Percentiles rank a stretch among this genome's conserved stretches.
Conservation (phyloP, 2,888 invertebrate genomes). For the Nemotelus pantherinus region DNA sequence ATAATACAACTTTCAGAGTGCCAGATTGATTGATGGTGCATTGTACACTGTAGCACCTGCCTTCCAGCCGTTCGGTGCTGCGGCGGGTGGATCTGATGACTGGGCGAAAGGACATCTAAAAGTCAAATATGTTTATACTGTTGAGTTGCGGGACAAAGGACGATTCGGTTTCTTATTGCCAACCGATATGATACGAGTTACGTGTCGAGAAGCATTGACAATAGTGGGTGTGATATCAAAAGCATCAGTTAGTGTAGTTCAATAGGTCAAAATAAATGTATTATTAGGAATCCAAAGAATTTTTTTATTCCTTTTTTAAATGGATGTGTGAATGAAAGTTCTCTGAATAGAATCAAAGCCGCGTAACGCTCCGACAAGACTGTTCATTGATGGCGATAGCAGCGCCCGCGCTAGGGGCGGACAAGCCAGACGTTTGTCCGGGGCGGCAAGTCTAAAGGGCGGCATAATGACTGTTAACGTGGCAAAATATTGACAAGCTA, state of each 20-base stretch:
- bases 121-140: slow-evolving; percentile 82
- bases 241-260: slow-evolving; percentile 12
- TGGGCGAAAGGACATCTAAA: slow-evolving; percentile 41
- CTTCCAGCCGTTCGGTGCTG: slow-evolving; percentile 38
- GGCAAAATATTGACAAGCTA: no score
- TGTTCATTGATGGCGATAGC: no score
- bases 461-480: no score
- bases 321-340: no score
- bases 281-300: no score
- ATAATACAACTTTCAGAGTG: slow-evolving; percentile 16
- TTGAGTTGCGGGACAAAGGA: slow-evolving; percentile 83
- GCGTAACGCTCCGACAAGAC: no score
- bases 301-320: no score
- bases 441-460: no score
- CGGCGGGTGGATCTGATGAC: slow-evolving; percentile 38
- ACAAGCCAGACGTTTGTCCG: no score
- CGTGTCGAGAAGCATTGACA: slow-evolving; percentile 32
- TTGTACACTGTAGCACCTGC: slow-evolving; percentile 36
- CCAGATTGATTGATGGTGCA: slow-evolving; percentile 27
- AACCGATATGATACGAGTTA: slow-evolving; percentile 29
- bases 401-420: no score
- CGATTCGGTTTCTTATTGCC: slow-evolving; percentile 71
- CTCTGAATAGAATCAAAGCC: no score
- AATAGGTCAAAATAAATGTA: neutral
- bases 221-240: slow-evolving; percentile 35